Conservation (phyloP, 2,797 vertebrate species). For the Thalassophryne amazonica region DNA sequence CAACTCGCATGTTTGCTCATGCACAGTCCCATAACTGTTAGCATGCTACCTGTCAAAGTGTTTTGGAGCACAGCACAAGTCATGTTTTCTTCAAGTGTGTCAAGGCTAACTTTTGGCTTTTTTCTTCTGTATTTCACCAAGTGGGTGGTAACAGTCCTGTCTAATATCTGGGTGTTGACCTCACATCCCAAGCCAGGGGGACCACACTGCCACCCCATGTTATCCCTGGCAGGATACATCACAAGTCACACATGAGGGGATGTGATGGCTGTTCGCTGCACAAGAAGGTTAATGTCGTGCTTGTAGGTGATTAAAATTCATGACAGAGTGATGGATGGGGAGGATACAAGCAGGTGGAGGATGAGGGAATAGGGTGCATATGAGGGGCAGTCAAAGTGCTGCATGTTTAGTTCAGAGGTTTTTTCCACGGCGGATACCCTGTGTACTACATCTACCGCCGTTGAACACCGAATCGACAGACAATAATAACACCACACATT, state of each 20-base stretch:
- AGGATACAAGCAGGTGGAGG: neutral
- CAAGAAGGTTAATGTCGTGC: slow-evolving; percentile 67
- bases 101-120: slow-evolving; percentile 14
- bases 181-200: neutral
- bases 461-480: neutral
- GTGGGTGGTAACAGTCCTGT: slow-evolving; percentile 29
- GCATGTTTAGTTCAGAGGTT: slow-evolving; percentile 17
- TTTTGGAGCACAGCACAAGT: slow-evolving; percentile 17
- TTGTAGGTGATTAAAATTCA: slow-evolving; percentile 63
- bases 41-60: neutral
- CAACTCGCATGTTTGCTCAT: neutral
- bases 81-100: slow-evolving; percentile 31
- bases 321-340: neutral
- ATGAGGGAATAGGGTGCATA: neutral
- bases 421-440: slow-evolving; percentile 6
- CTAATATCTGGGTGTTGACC: slow-evolving; percentile 16
- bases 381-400: neutral
- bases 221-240: slow-evolving; percentile 48
- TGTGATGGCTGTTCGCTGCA: slow-evolving; percentile 40
- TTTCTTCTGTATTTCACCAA: slow-evolving; percentile 9
- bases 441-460: neutral
- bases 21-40: slow-evolving; percentile 3
- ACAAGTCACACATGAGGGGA: slow-evolving; percentile 58
- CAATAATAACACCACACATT: neutral
- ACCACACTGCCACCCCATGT: slow-evolving; percentile 36